Evolutionary conservation across 1,140 invertebrate species (phyloP).

Genomic region (Ceratosolen solmsi): DNA sequence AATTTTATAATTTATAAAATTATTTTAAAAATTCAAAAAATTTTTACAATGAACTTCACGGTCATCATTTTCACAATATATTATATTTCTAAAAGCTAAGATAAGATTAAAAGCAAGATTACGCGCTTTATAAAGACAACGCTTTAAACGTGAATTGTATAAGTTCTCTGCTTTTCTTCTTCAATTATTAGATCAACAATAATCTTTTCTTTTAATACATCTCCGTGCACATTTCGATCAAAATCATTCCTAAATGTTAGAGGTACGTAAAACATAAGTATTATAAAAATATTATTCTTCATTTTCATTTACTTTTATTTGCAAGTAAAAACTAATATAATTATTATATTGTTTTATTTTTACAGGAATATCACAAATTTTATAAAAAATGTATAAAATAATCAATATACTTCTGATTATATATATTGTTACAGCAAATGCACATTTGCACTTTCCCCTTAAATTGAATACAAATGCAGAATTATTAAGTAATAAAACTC

Average conservation of each 20-base stretch:
- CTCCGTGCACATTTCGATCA: neutral
- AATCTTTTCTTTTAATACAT: slow-evolving; percentile 17
- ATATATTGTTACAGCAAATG: neutral
- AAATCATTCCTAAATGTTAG: neutral
- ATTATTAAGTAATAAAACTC: neutral
- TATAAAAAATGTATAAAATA: slow-evolving; percentile 13
- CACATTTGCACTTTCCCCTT: neutral
- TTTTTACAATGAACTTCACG: slow-evolving; percentile 29
- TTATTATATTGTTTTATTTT: slow-evolving; percentile 4
- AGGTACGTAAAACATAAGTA: slow-evolving; percentile 14
- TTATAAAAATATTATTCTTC: neutral
- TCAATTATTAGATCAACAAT: slow-evolving; percentile 27
- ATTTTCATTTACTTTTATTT: slow-evolving; percentile 9
- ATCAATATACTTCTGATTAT: neutral
- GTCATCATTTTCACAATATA: slow-evolving; percentile 44
- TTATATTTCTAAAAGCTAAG: slow-evolving; percentile 39
- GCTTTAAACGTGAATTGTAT: neutral
- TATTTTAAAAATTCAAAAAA: slow-evolving; percentile 21
- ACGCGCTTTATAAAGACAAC: slow-evolving; percentile 38
- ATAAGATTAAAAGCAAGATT: slow-evolving; percentile 51
- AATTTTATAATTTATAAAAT: neutral
- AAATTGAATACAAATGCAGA: neutral
- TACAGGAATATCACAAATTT: neutral
- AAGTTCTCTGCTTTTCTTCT: slow-evolving; percentile 15
- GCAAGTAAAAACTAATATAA: no score